These are phyloP conservation scores for Chymomyza costata DNA, from an alignment of 1,140 invertebrate genomes.

Conservation along the genomic window DNA sequence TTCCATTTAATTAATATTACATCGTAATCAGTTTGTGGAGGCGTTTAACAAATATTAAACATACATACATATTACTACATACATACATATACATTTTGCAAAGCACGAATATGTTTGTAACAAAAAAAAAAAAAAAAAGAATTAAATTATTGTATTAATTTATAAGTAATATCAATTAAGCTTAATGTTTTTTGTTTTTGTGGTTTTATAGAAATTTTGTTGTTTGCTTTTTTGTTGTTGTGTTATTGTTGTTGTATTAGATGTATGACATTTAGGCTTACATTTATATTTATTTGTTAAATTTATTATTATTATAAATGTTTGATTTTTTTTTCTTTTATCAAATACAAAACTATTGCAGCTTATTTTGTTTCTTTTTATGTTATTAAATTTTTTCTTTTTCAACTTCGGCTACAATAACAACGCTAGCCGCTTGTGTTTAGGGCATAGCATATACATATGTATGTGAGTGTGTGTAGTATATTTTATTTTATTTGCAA, in stretches of 20 bases:
- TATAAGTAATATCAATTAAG: too few species aligned
- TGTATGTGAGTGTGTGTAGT: constrained; percentile 15
- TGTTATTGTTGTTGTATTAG: constrained; percentile 15
- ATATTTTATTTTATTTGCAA: constrained; percentile 12
- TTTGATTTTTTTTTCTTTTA: constrained; percentile 37
- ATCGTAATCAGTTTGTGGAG: too few species aligned
- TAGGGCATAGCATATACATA: constrained; percentile 7
- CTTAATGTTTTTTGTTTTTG: too few species aligned
- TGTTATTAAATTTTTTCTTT: neutral
- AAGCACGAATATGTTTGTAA: too few species aligned
- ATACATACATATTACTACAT: too few species aligned
- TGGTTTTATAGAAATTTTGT: too few species aligned
- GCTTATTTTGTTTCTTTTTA: constrained; percentile 12
- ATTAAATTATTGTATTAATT: too few species aligned
- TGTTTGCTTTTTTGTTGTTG: constrained; percentile 16
- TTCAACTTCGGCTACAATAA: constrained; percentile 26
- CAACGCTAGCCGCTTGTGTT: constrained; percentile 15
- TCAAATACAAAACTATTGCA: constrained; percentile 61
- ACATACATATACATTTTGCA: too few species aligned
- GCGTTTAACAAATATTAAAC: too few species aligned
- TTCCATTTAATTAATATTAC: too few species aligned
- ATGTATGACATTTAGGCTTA: constrained; percentile 42
- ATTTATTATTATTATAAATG: constrained; percentile 16
- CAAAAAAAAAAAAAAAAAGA: too few species aligned
- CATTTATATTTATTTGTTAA: constrained; percentile 42